Conservation (phyloP, 2,113 vertebrate species). For the Catharus fuscescens region DNA sequence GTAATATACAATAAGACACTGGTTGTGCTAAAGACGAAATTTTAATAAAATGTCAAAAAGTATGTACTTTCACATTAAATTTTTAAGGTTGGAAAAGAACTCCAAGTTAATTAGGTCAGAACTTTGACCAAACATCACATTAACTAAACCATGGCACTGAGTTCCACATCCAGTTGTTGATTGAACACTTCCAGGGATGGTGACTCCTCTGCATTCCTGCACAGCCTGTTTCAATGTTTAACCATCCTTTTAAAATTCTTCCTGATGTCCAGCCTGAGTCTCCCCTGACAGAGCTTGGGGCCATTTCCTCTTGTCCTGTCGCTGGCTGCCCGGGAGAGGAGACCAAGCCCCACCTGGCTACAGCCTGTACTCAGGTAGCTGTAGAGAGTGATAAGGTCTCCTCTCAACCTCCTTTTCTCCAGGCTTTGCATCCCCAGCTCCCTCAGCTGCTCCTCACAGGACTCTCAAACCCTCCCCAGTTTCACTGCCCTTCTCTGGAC, state of each 20-base stretch:
- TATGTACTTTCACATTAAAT: neutral
- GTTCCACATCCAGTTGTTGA: neutral
- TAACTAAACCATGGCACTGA: neutral
- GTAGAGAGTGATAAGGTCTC: neutral
- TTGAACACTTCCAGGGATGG: neutral
- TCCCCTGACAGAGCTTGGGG: fast-evolving
- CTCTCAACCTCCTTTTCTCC: neutral
- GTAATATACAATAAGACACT: neutral
- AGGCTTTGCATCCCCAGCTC: neutral
- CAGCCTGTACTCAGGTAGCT: neutral
- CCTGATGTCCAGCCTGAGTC: neutral
- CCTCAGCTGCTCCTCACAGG: neutral
- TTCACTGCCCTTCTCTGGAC: fast-evolving
- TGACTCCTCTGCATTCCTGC: neutral
- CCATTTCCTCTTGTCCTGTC: neutral
- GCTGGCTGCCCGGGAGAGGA: no score
- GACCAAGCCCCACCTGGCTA: fast-evolving
- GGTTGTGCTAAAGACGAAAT: neutral
- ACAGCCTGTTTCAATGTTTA: neutral
- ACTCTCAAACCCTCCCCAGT: neutral
- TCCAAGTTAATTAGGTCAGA: neutral
- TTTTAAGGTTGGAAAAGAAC: neutral
- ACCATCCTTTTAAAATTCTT: neutral
- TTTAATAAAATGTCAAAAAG: neutral
- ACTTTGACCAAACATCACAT: neutral